Conservation (phyloP, 2,113 vertebrate species). For the human region DNA sequence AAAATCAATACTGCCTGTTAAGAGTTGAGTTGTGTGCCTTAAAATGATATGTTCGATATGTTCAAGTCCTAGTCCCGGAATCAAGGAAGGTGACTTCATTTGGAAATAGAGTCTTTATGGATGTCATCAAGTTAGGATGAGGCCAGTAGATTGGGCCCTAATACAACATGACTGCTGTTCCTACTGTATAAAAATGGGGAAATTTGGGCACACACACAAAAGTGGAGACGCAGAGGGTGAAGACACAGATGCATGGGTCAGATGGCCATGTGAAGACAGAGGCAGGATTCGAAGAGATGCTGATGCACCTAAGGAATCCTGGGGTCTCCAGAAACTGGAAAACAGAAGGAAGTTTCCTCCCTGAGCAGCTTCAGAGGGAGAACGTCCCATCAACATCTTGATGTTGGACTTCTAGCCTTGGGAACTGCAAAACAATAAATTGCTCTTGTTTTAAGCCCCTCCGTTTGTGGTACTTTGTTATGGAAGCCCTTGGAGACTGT, state of each 20-base stretch:
- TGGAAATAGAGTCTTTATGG: not conserved
- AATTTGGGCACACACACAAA: not conserved
- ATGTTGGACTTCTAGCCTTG: too few species aligned
- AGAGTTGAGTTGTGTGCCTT: not conserved
- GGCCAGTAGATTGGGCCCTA: not conserved
- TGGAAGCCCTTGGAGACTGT: not conserved
- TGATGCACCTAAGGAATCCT: too few species aligned
- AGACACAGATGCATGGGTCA: not conserved
- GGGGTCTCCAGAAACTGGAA: not conserved
- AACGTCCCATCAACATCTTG: not conserved
- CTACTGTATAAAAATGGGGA: not conserved
- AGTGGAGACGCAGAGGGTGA: not conserved
- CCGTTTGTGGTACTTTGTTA: not conserved
- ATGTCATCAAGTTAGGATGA: not conserved
- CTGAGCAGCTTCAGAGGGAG: not conserved
- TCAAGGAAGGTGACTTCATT: not conserved
- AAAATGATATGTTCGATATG: not conserved
- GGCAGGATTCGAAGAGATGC: accelerated
- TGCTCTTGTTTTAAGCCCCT: not conserved
- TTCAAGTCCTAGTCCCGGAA: not conserved
- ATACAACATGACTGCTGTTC: not conserved
- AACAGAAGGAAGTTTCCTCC: not conserved
- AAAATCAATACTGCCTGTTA: not conserved
- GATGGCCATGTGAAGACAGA: not conserved
- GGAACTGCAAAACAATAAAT: not conserved